Evolutionary conservation across 2,113 vertebrate genomes (phyloP).

Genomic region (Aspidoscelis tigris): DNA sequence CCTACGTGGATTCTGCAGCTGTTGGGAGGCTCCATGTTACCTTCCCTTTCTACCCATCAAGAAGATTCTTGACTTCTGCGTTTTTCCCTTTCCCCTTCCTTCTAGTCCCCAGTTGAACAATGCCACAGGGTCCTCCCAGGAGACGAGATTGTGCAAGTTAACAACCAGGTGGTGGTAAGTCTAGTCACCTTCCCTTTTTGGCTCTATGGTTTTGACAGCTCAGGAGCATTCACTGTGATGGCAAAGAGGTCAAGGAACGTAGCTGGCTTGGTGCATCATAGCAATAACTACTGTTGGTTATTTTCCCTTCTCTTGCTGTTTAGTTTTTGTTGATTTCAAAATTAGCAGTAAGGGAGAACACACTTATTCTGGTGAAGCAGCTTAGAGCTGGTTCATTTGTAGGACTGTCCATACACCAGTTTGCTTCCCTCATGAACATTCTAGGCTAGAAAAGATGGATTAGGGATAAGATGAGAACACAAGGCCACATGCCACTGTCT

Average conservation of each 20-base stretch:
- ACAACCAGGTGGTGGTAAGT: slow-evolving; percentile 94
- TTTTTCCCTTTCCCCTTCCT: background rate
- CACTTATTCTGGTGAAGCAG: too few relatives aligned
- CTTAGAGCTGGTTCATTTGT: too few relatives aligned
- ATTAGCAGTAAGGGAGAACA: too few relatives aligned
- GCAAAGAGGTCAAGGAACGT: background rate
- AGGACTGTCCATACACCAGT: too few relatives aligned
- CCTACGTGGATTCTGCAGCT: background rate
- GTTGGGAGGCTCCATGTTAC: background rate
- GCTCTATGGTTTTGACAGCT: background rate
- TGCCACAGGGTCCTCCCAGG: slow-evolving; percentile 80
- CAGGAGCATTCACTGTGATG: background rate
- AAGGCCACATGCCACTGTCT: too few relatives aligned
- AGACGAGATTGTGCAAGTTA: slow-evolving; percentile 93
- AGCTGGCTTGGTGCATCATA: background rate
- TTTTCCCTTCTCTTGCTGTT: background rate
- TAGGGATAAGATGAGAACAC: too few relatives aligned
- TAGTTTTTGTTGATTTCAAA: background rate
- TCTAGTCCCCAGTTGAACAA: slow-evolving; percentile 69
- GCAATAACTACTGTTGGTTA: background rate
- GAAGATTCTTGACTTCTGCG: background rate
- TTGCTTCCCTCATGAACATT: too few relatives aligned
- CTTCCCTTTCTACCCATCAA: background rate
- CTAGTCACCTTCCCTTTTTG: background rate
- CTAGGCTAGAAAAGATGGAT: too few relatives aligned